A percentile compares a stretch with the other conserved stretches of the same genome.
Evolutionary conservation across 2,888 invertebrate species (phyloP).

Genomic region (Syritta pipiens): DNA sequence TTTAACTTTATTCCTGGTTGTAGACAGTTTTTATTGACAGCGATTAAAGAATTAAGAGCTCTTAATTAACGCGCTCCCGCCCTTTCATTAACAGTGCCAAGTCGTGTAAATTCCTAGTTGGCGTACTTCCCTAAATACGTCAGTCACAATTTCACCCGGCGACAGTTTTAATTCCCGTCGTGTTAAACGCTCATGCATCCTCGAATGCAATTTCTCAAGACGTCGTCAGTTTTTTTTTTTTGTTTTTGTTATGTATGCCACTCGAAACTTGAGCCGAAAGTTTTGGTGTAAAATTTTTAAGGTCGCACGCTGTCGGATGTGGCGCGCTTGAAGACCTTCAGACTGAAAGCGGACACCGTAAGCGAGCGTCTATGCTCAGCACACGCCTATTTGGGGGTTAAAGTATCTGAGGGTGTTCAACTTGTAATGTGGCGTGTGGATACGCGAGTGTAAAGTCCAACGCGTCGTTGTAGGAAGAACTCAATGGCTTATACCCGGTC

Average conservation of each 20-base stretch:
- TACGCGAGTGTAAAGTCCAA: background rate
- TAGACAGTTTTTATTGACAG: background rate
- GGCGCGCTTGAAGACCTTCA: constrained; percentile 12
- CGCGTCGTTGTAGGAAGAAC: background rate
- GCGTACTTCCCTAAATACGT: background rate
- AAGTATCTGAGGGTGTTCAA: constrained; percentile 31
- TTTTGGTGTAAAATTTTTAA: background rate
- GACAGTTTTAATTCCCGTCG: no score
- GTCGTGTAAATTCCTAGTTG: background rate
- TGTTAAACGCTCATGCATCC: constrained; percentile 26
- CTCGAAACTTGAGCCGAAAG: constrained; percentile 5
- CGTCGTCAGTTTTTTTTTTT: constrained; percentile 11
- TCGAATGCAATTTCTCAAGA: background rate
- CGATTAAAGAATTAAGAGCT: background rate
- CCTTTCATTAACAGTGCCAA: background rate
- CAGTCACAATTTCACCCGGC: no score
- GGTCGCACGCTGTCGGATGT: constrained; percentile 6
- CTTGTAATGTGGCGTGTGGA: constrained; percentile 1
- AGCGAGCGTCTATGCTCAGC: background rate
- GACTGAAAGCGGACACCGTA: constrained; percentile 12
- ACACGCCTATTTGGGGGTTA: constrained; percentile 19
- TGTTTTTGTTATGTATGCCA: background rate
- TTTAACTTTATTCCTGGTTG: background rate
- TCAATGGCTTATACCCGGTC: no score
- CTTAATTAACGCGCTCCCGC: background rate